Evolutionary conservation across 2,888 invertebrate genomes (phyloP), one percentile per base, ranked within the genome.

Genomic region (Acleris cristana): DNA sequence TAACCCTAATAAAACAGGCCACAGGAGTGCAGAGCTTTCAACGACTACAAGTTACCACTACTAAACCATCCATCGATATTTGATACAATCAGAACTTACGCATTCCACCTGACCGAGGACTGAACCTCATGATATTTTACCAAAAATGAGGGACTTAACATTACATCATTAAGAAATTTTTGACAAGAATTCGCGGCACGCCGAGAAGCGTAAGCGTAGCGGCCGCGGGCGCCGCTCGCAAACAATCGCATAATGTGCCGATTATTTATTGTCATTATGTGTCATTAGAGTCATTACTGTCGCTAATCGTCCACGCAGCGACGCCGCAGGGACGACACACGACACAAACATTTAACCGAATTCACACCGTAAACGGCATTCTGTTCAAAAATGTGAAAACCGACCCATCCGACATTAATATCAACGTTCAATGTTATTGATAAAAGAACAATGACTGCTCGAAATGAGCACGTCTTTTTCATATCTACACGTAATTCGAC

Each of bases 231-330:
- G 71, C 59, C 72, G 40, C 61, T 74, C 78, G 73, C 73, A 72
- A 74, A 76, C 75, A 74, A 71, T 78, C 80, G 78, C 83, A 82
- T 85, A 87, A 88, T 85, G 80, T 79, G 75, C 77, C 82, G 83
- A 86, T 87, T 88, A 87, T 83, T 82, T 86, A 87, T 87, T 87
- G 84, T 88, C 87, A 90, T 91, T 92, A 90, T 80, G 81, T 77
- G 73, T 82, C 87, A 91, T 91, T 90, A 91, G 81, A 77, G 73
- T 82, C 86, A 91, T 91, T 90, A 91, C 84, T 76, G 79, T 65
- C 79, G 81, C 87, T 90, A 90, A 89, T 88, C 86, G 84, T 84
- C 81, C 80, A 79, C 79, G 73, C 48, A 16, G 26, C 56, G 51
- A 4, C 64, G 61, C 66, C 62, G 53, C 62, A 57, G 67, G 56